These are phyloP conservation scores for Drosophila helvetica DNA, from an alignment of 2,888 invertebrate genomes.

Conservation along the genomic window DNA sequence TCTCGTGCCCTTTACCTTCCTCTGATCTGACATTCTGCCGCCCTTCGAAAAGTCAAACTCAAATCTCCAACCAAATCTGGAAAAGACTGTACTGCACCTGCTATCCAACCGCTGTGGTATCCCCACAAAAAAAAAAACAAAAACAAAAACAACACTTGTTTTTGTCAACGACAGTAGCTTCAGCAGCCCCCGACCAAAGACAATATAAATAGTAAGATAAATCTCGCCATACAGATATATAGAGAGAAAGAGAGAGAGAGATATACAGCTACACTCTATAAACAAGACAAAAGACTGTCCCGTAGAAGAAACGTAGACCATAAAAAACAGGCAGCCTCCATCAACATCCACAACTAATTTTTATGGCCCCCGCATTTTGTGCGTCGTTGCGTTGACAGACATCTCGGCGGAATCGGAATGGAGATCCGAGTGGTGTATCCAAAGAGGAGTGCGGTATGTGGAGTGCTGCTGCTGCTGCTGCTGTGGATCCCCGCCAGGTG, in stretches of 20 bases:
- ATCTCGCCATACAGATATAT: conserved; percentile 19
- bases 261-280: conserved; percentile 15
- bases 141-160: conserved; percentile 5
- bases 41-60: conserved; percentile 16
- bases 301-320: conserved; percentile 67
- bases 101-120: conserved; percentile 12
- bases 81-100: conserved; percentile 50
- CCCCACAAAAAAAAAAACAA: conserved; percentile 2
- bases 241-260: conserved; percentile 12
- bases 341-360: conserved; percentile 62
- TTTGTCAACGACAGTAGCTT: conserved; percentile 77
- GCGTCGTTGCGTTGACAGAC: conserved; percentile 67
- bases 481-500: neutral
- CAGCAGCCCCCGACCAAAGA: conserved; percentile 28
- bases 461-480: neutral
- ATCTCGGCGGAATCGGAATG: conserved; percentile 73
- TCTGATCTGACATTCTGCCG: conserved; percentile 25
- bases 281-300: conserved; percentile 18
- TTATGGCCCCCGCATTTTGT: conserved; percentile 64
- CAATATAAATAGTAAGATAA: conserved; percentile 15
- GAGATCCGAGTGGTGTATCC: neutral
- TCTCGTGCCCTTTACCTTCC: conserved; percentile 17
- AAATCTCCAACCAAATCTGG: conserved; percentile 28
- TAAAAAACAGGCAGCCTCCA: conserved; percentile 63
- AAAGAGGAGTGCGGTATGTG: neutral